Conservation (phyloP, 2,888 invertebrate species). For the Patella caerulea region DNA sequence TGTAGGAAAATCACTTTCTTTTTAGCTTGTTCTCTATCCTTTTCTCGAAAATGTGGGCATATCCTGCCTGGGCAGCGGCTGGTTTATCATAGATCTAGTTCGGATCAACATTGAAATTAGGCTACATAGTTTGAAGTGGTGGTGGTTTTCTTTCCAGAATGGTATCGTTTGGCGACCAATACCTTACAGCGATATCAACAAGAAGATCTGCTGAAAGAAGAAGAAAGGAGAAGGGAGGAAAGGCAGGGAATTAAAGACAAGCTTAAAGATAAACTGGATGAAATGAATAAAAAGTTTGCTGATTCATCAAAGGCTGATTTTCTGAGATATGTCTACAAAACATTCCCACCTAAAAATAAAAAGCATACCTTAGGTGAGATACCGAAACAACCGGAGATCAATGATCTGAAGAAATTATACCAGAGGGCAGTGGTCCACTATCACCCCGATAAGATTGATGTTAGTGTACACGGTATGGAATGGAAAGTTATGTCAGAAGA, state of each 20-base stretch:
- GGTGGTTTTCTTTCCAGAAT: conserved; percentile 39
- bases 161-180: conserved; percentile 44
- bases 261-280: conserved; percentile 36
- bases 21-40: too few species aligned
- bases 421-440: conserved; percentile 50
- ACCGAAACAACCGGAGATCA: conserved; percentile 5
- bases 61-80: too few species aligned
- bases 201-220: conserved; percentile 40
- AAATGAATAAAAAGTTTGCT: conserved; percentile 27
- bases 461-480: conserved; percentile 39
- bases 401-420: conserved; percentile 40
- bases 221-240: conserved; percentile 37
- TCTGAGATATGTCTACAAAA: conserved; percentile 43
- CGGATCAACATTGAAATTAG: too few species aligned
- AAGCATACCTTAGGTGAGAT: conserved; percentile 35
- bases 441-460: conserved; percentile 51
- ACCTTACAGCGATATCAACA: conserved; percentile 42
- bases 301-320: conserved; percentile 32
- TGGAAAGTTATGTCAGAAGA: conserved; percentile 53
- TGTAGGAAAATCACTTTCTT: too few species aligned
- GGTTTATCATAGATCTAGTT: too few species aligned
- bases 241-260: conserved; percentile 33
- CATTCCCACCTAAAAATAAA: conserved; percentile 44
- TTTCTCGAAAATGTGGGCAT: too few species aligned
- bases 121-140: too few species aligned